A percentile compares a stretch with the other conserved stretches of the same genome.
phyloP scores from a whole-genome alignment of 2,113 vertebrate genomes.

The Andinoacara biseriatus region DNA sequence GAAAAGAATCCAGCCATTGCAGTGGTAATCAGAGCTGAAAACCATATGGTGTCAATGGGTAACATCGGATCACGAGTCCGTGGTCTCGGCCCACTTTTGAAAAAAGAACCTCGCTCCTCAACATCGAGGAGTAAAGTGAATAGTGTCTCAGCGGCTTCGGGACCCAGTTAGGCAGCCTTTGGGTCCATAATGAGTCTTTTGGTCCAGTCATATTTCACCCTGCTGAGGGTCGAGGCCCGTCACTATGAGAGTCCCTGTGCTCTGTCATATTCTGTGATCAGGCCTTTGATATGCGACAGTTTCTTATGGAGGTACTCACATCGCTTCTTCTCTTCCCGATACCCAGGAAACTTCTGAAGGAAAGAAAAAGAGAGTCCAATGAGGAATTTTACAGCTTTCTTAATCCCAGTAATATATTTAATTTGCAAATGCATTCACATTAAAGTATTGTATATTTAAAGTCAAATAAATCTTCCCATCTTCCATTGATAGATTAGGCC shows the following conservation, averaged over 20 bases:
- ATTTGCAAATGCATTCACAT: too few relatives aligned
- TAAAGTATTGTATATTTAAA: too few relatives aligned
- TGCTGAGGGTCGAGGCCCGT: conserved; percentile 20
- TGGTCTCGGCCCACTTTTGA: conserved; percentile 66
- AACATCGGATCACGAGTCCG: conserved; percentile 70
- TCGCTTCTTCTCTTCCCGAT: conserved; percentile 85
- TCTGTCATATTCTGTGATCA: conserved; percentile 85
- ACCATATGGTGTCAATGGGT: conserved; percentile 57
- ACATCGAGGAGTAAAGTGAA: conserved; percentile 71
- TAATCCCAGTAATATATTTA: too few relatives aligned
- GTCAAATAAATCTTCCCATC: too few relatives aligned
- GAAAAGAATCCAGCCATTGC: conserved; percentile 55
- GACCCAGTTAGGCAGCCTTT: conserved; percentile 53
- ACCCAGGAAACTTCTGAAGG: conserved; percentile 83
- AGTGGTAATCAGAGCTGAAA: conserved; percentile 39
- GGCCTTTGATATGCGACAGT: conserved; percentile 87
- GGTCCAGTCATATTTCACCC: conserved; percentile 62
- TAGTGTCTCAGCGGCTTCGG: conserved; percentile 57
- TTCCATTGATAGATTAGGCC: too few relatives aligned
- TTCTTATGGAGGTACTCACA: conserved; percentile 89
- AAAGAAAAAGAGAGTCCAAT: neutral
- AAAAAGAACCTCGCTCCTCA: conserved; percentile 47
- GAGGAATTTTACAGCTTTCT: neutral
- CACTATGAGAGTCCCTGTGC: conserved; percentile 75
- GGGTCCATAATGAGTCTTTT: conserved; percentile 65